phyloP scores from a whole-genome alignment of 2,888 invertebrate species.

The Nematopogon swammerdamellus region DNA sequence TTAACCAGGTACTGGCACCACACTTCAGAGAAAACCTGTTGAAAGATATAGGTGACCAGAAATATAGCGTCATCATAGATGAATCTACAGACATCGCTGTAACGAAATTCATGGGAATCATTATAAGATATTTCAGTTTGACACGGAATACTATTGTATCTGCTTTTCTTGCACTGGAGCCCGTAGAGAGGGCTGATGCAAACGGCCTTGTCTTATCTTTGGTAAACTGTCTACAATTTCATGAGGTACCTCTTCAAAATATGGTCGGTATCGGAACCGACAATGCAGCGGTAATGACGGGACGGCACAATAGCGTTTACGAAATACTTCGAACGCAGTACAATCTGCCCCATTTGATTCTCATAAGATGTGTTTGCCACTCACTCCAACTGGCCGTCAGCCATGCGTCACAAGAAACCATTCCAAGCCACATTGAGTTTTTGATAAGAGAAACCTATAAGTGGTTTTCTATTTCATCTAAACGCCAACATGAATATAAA shows the following conservation, averaged over 20 bases:
- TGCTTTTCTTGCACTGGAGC: too few species aligned
- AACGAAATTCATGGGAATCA: too few species aligned
- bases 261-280: constrained; percentile 19
- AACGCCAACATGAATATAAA: constrained; percentile 14
- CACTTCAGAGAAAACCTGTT: constrained; percentile 7
- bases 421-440: constrained; percentile 19
- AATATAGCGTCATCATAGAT: constrained; percentile 11
- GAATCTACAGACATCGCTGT: constrained; percentile 13
- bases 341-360: constrained; percentile 14
- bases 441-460: constrained; percentile 20
- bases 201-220: constrained; percentile 11
- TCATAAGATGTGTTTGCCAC: constrained; percentile 15
- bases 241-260: constrained; percentile 11
- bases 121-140: constrained; percentile 12
- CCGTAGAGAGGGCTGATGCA: too few species aligned
- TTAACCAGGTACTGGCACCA: constrained; percentile 10
- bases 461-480: constrained; percentile 17
- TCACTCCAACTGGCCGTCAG: constrained; percentile 18
- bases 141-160: constrained; percentile 8
- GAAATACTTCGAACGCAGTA: constrained; percentile 14
- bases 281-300: constrained; percentile 22
- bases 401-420: constrained; percentile 16
- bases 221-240: constrained; percentile 8
- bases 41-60: constrained; percentile 8
- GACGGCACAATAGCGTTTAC: constrained; percentile 17